phyloP scores from a whole-genome alignment of 1,140 invertebrate genomes.

The Globodera rostochiensis region DNA sequence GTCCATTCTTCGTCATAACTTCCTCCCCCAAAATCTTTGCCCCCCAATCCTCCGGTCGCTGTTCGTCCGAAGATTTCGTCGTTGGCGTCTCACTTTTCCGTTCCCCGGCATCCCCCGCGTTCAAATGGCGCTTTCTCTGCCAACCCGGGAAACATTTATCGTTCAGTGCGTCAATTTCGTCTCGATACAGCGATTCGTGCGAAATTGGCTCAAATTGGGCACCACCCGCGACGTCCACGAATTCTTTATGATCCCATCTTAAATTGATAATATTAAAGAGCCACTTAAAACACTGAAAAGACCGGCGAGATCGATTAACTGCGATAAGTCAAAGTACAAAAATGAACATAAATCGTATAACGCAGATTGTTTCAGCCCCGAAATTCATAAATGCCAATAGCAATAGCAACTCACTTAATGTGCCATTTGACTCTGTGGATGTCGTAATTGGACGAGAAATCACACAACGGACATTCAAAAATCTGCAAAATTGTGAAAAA shows the following conservation, averaged over 20 bases:
- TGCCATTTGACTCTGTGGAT: constrained; percentile 59
- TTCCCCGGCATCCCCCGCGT: constrained; percentile 27
- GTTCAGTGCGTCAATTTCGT: constrained; percentile 58
- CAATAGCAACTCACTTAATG: constrained; percentile 43
- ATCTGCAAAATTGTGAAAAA: constrained; percentile 20
- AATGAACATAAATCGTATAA: too few relatives aligned
- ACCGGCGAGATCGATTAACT: too few relatives aligned
- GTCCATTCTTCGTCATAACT: constrained; percentile 8
- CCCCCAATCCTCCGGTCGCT: constrained; percentile 46
- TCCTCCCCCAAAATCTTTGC: constrained; percentile 34
- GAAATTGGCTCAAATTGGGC: constrained; percentile 51
- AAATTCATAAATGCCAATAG: too few relatives aligned
- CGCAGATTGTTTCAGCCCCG: too few relatives aligned
- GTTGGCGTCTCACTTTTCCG: not conserved
- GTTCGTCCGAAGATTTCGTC: not conserved
- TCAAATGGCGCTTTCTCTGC: constrained; percentile 39
- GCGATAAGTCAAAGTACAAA: too few relatives aligned
- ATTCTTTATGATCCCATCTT: constrained; percentile 27
- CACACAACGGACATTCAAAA: constrained; percentile 56
- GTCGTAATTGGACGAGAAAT: constrained; percentile 57
- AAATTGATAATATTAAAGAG: constrained; percentile 2
- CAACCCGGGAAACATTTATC: constrained; percentile 58
- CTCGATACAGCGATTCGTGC: constrained; percentile 48
- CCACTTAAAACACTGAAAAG: not conserved
- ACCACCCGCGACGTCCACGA: constrained; percentile 8